These are phyloP conservation scores for Sebastes kiyomatsui DNA, from an alignment of 2,797 vertebrate species.

Conservation along the genomic window DNA sequence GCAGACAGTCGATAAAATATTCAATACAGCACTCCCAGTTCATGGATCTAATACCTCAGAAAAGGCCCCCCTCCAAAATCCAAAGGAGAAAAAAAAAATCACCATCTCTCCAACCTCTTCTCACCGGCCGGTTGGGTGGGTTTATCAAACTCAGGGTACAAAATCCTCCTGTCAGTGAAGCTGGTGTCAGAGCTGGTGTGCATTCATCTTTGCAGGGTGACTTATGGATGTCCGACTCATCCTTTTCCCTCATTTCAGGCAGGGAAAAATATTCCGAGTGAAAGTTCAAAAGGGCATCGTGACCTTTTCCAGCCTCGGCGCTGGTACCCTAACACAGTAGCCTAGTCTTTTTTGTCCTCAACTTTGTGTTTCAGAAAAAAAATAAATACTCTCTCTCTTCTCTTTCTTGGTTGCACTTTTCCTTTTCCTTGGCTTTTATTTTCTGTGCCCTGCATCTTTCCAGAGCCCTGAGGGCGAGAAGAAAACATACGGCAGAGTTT, in stretches of 20 bases:
- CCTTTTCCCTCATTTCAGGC: background rate
- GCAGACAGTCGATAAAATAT: slow-evolving; percentile 94
- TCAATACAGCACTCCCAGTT: slow-evolving; percentile 90
- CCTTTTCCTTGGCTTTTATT: background rate
- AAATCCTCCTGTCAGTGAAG: slow-evolving; percentile 54
- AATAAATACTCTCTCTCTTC: background rate
- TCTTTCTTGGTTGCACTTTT: background rate
- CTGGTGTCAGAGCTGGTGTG: slow-evolving; percentile 22
- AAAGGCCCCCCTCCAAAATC: slow-evolving; percentile 64
- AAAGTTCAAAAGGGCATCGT: slow-evolving; percentile 79
- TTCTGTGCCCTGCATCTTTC: slow-evolving; percentile 47
- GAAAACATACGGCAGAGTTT: slow-evolving; percentile 69
- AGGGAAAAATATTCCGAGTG: slow-evolving; percentile 15
- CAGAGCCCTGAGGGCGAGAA: slow-evolving; percentile 38
- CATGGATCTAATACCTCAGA: slow-evolving; percentile 87
- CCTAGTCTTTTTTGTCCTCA: background rate
- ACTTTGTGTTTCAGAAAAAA: background rate
- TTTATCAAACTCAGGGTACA: slow-evolving; percentile 53
- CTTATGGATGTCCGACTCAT: slow-evolving; percentile 55
- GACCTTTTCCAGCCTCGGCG: slow-evolving; percentile 60
- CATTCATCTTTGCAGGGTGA: slow-evolving; percentile 55
- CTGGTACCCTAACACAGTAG: slow-evolving; percentile 23
- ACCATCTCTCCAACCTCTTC: slow-evolving; percentile 28
- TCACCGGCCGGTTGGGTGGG: slow-evolving; percentile 29
- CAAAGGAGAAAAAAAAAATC: slow-evolving; percentile 48